phyloP scores from a whole-genome alignment of 1,140 invertebrate genomes.

The Leptopilina clavipes region DNA sequence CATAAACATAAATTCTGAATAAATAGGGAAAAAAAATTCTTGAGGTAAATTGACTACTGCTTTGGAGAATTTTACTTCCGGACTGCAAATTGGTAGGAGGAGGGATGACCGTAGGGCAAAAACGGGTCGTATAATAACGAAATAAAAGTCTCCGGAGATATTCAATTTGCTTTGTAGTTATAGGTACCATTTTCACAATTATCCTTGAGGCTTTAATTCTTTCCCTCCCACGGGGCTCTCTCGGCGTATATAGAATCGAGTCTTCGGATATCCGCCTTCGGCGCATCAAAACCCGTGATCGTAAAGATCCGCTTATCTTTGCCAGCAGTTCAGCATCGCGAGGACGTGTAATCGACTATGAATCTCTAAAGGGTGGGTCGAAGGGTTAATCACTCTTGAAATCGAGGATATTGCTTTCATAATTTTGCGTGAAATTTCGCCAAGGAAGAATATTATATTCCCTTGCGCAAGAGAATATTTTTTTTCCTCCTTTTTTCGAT shows the following conservation, averaged over 20 bases:
- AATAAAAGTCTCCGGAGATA: slow-evolving; percentile 16
- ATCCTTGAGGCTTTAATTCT: slow-evolving; percentile 32
- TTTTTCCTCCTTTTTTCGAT: neutral
- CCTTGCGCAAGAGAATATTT: neutral
- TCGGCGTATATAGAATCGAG: neutral
- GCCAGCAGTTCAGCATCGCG: slow-evolving; percentile 3
- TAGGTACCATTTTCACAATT: slow-evolving; percentile 28
- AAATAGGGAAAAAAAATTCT: too few species aligned
- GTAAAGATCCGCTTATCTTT: slow-evolving; percentile 27
- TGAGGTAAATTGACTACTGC: slow-evolving; percentile 4
- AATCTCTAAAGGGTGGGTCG: slow-evolving; percentile 30
- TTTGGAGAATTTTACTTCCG: slow-evolving; percentile 1
- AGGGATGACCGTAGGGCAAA: neutral
- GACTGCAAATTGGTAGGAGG: neutral
- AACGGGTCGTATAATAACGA: neutral
- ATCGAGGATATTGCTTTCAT: slow-evolving; percentile 31
- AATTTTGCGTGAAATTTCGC: slow-evolving; percentile 28
- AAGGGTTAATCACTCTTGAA: slow-evolving; percentile 33
- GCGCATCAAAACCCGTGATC: slow-evolving; percentile 27
- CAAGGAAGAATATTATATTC: slow-evolving; percentile 36
- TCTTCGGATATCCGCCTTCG: slow-evolving; percentile 41
- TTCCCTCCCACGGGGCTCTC: slow-evolving; percentile 18
- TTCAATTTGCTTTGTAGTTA: slow-evolving; percentile 32
- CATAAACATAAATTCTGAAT: too few species aligned
- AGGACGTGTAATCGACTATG: slow-evolving; percentile 30